Evolutionary conservation across 2,888 invertebrate genomes (phyloP).

Genomic region (Nomada hirtipes): DNA sequence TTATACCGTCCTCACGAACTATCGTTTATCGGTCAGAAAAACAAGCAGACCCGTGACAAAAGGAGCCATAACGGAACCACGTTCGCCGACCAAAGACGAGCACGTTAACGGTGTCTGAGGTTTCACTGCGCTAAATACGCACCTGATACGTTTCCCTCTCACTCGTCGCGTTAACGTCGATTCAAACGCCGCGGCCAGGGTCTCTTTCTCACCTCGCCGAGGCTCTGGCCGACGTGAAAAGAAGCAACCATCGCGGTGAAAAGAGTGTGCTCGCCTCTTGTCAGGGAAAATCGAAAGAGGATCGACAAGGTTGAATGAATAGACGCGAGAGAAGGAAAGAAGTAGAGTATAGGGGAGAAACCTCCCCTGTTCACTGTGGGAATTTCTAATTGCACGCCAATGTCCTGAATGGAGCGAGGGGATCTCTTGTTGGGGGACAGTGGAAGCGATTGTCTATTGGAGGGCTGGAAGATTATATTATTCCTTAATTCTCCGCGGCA

Average conservation of each 20-base stretch:
- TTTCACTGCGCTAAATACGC: conserved; percentile 58
- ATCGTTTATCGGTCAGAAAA: conserved; percentile 14
- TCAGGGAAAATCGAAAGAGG: conserved; percentile 22
- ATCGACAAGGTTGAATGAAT: conserved; percentile 5
- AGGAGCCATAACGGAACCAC: conserved; percentile 49
- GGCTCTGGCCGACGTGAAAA: conserved; percentile 14
- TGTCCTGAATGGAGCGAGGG: conserved; percentile 40
- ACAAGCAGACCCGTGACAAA: conserved; percentile 33
- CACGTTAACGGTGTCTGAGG: conserved; percentile 52
- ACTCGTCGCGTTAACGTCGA: conserved; percentile 36
- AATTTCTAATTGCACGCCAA: conserved; percentile 78
- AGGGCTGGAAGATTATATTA: background rate
- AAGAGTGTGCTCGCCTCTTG: background rate
- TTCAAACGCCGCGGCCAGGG: background rate
- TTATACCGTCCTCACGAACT: background rate
- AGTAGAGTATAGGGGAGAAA: conserved; percentile 24
- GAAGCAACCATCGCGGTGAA: conserved; percentile 19
- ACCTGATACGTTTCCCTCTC: conserved; percentile 37
- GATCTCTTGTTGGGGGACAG: conserved; percentile 14
- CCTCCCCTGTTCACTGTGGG: conserved; percentile 74
- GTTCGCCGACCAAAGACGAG: conserved; percentile 47
- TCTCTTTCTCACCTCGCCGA: background rate
- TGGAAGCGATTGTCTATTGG: conserved; percentile 38
- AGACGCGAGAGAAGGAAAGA: background rate
- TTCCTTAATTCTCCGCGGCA: no score